Conservation (phyloP, 2,888 invertebrate genomes). For the Globia sparganii region DNA sequence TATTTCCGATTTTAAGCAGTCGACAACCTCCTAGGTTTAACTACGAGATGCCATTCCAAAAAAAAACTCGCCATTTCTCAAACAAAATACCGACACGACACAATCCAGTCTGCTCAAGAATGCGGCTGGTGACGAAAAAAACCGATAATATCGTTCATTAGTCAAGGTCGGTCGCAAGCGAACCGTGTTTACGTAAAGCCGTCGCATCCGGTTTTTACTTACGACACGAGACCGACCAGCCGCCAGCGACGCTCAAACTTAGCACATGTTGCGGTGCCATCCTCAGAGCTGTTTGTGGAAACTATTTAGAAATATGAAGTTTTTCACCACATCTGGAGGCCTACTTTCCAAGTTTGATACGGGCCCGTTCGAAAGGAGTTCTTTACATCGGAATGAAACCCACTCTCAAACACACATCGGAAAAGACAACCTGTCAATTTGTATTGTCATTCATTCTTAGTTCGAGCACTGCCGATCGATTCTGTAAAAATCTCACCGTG, state of each 20-base stretch:
- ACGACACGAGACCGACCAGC: constrained; percentile 18
- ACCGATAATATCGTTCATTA: constrained; percentile 50
- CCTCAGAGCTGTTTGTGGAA: neutral
- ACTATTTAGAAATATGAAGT: neutral
- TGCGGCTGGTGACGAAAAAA: constrained; percentile 40
- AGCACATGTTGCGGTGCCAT: constrained; percentile 35
- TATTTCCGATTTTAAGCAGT: neutral
- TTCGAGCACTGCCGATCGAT: no score
- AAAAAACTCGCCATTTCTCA: neutral
- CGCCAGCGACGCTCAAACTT: constrained; percentile 34
- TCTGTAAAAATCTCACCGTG: no score
- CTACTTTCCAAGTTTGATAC: neutral
- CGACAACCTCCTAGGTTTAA: neutral
- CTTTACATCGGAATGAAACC: neutral
- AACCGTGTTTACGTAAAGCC: constrained; percentile 59
- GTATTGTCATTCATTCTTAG: neutral
- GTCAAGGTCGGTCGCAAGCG: constrained; percentile 57
- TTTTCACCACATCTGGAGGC: neutral
- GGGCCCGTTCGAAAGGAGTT: neutral
- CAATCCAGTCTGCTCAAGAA: constrained; percentile 11
- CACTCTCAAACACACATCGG: neutral
- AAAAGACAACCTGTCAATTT: neutral
- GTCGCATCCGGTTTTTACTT: constrained; percentile 56
- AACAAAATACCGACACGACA: neutral
- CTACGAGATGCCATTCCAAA: neutral